Conservation (phyloP, 2,888 invertebrate species). For the Itoplectis maculator region DNA sequence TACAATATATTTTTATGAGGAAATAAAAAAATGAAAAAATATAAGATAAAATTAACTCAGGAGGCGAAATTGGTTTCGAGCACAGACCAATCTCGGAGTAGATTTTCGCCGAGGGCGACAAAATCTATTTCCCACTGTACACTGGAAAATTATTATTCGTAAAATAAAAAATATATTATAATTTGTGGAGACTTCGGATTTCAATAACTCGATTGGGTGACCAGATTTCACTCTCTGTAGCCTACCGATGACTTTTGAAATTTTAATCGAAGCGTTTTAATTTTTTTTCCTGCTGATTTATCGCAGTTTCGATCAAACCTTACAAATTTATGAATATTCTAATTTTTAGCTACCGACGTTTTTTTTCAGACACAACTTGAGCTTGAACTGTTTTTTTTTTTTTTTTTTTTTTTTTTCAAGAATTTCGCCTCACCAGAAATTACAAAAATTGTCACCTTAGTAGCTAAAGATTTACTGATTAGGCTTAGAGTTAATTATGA, state of each 20-base stretch:
- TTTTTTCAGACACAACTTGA: not conserved
- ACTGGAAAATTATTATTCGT: not conserved
- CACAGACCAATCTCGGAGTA: constrained; percentile 18
- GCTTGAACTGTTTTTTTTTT: not conserved
- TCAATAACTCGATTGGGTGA: not conserved
- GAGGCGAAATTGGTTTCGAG: constrained; percentile 41
- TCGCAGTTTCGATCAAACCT: constrained; percentile 16
- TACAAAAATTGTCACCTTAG: not conserved
- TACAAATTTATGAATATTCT: constrained; percentile 30
- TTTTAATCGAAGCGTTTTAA: not conserved
- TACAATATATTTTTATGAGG: constrained; percentile 50
- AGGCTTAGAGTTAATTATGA: constrained; percentile 28
- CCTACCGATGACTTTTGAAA: not conserved
- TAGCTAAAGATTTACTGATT: not conserved
- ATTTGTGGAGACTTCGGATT: not conserved
- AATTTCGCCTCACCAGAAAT: not conserved
- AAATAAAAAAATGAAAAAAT: no score
- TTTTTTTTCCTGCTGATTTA: not conserved
- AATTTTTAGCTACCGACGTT: constrained; percentile 11
- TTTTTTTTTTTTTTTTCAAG: not conserved
- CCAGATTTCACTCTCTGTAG: constrained; percentile 10
- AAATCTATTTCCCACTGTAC: constrained; percentile 7
- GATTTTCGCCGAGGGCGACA: not conserved
- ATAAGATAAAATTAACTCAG: not conserved
- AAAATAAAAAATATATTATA: constrained; percentile 24